A percentile compares a stretch with the other conserved stretches of the same genome.
phyloP scores from a whole-genome alignment of 2,888 invertebrate species.

The Agonopterix heracliana region DNA sequence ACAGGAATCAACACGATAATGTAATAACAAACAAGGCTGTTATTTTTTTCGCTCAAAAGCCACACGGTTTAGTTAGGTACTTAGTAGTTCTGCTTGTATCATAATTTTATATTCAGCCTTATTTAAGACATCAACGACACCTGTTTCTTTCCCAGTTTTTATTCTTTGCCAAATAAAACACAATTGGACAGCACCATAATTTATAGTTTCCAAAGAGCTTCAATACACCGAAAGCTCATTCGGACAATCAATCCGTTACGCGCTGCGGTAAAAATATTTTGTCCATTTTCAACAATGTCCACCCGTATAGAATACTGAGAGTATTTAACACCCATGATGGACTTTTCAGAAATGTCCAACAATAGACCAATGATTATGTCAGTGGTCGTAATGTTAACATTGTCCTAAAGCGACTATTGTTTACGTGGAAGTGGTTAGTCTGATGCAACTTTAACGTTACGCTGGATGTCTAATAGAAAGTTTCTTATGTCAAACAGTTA shows the following conservation, averaged over 20 bases:
- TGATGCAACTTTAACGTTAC: slow-evolving; percentile 24
- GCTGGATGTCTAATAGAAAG: not conserved
- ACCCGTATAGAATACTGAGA: slow-evolving; percentile 38
- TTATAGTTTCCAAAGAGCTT: slow-evolving; percentile 3
- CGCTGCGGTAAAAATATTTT: slow-evolving; percentile 68
- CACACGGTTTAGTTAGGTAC: no score
- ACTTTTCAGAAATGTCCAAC: slow-evolving; percentile 57
- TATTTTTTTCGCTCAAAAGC: no score
- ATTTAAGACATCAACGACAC: no score
- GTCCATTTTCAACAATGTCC: slow-evolving; percentile 42
- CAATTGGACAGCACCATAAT: not conserved
- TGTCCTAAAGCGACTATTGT: slow-evolving; percentile 61
- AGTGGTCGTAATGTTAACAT: slow-evolving; percentile 54
- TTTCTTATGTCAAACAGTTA: slow-evolving; percentile 23
- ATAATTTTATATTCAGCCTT: no score
- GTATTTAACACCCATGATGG: slow-evolving; percentile 47
- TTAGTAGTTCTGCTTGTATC: no score
- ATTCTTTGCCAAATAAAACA: no score
- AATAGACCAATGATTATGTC: slow-evolving; percentile 65
- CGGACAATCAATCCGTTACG: slow-evolving; percentile 56
- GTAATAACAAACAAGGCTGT: no score
- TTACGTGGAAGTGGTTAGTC: slow-evolving; percentile 60
- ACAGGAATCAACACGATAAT: no score
- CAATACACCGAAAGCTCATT: not conserved
- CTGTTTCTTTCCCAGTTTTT: no score